Evolutionary conservation across 2,113 vertebrate species (phyloP), one percentile per base, ranked within the genome.

Genomic region (Tachysurus vachellii): DNA sequence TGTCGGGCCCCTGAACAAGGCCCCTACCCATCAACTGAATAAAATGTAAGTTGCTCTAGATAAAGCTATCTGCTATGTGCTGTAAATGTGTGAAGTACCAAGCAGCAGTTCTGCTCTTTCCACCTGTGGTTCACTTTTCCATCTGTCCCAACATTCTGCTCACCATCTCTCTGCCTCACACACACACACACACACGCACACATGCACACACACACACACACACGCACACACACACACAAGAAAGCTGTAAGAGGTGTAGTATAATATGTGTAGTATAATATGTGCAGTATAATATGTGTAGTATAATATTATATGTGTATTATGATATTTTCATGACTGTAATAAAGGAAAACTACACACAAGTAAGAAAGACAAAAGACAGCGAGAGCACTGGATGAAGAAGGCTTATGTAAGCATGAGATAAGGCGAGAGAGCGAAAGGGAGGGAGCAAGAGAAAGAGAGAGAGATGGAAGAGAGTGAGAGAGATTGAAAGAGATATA

Each of bases 361-460:
- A 17, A 26, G 6, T 14, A 70, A 9, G 80, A 23, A 70, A 14
- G 42, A 71, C 42, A n/a, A 61, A 5, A 56, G 42, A 73, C 6
- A 56, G 56, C 56, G 31, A 71, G 23, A 31, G 61, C n/a, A 83
- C n/a, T 59, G 23, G 28, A 26, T 80, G 81, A 68, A 17, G 66
- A 84, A 66, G 9, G 66, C 61, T 85, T 82, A 79, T 36, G 50
- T 68, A 36, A 87, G 31, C 44, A 81, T 12, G 53, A 82, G 57
- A 26, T 9, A 36, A 9, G 8, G 47, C 1, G 47, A 50, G 47
- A 50, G 47, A 50, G 47, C 5, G 47, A 50, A 9, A 50, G 47
- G 8, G 47, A 50, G 47, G 8, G 47, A 50, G 47, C 36, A 36
- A 36, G 4, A 50, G 47, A 50, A 9, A 50, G 47, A 50, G 2